Base-by-base conservation (phyloP, 2,888 invertebrate genomes). In the Acanthosepion pharaonis region DNA sequence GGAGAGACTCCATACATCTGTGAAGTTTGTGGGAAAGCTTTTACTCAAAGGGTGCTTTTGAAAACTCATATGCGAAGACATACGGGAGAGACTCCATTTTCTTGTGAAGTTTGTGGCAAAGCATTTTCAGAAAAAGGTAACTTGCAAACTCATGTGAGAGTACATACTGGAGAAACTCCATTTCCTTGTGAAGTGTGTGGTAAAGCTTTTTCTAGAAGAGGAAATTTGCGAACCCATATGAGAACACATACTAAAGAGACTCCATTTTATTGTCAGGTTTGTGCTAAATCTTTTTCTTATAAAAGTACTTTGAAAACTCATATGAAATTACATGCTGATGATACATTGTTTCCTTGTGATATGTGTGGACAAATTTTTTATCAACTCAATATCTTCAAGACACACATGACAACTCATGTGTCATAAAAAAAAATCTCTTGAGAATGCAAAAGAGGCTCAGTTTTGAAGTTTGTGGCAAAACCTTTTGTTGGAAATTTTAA, bases 141-240 rank as follows among this genome's bases (percentile, higher is more conserved):
- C 28, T 49, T 92, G 42, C 49, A 42, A 92, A 49, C 49, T 20
- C 92, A 92, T 92, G 49, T 48, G 49, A 48, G 49, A 48, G 92
- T 92, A 25, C 92, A 92, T 92, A 33, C 92, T 48, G 92, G 49
- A 20, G 92, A 92, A 92, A 92, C 42, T 48, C 92, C 92, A 92
- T 92, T 48, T 92, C 42, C 25, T 92, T 92, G 92, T 92, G 92
- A 92, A 42, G 49, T 92, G 42, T 92, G 92, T 92, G 49, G 92
- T 33, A 92, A 92, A 28, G 33, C 92, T 48, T 92, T 92, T 92
- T 92, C 92, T 92, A 92, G 92, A 92, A 92, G 49, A 23, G 42
- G 92, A 48, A 49, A 92, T 33, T 49, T 92, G 23, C 49, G 48
- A 42, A 49, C 49, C 48, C 92, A 92, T 92, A 92, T 48, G 42